Conservation (phyloP, 1,140 invertebrate genomes). For the Diachasma alloeum region DNA sequence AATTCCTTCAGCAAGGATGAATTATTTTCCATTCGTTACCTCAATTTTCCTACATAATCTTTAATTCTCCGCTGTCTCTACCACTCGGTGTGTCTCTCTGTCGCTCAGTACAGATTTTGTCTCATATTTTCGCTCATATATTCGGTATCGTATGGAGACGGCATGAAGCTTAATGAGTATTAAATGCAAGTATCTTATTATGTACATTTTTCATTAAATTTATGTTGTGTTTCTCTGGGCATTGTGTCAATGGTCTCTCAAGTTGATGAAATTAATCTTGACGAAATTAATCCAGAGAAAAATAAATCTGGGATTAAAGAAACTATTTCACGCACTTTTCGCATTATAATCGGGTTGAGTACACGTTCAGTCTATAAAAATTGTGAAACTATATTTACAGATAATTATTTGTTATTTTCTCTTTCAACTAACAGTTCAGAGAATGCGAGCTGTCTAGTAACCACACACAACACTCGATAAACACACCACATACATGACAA, state of each 20-base stretch:
- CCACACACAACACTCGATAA: constrained; percentile 9
- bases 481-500: constrained; percentile 7
- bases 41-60: not conserved
- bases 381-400: not conserved
- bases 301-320: not conserved
- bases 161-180: constrained; percentile 8
- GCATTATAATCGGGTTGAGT: not conserved
- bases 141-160: not conserved
- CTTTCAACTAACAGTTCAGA: not conserved
- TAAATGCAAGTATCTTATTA: constrained; percentile 2
- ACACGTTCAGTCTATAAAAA: not conserved
- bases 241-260: not conserved
- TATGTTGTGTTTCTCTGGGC: not conserved
- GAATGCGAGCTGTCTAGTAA: not conserved
- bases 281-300: not conserved
- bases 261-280: not conserved
- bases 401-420: not conserved
- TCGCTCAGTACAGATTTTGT: not conserved
- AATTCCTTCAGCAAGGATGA: not conserved
- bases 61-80: not conserved
- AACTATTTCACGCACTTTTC: not conserved
- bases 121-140: not conserved
- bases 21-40: not conserved
- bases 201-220: constrained; percentile 6
- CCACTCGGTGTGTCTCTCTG: not conserved